Conservation (phyloP, 1,140 invertebrate species). For the Drosophila kohkoa region DNA sequence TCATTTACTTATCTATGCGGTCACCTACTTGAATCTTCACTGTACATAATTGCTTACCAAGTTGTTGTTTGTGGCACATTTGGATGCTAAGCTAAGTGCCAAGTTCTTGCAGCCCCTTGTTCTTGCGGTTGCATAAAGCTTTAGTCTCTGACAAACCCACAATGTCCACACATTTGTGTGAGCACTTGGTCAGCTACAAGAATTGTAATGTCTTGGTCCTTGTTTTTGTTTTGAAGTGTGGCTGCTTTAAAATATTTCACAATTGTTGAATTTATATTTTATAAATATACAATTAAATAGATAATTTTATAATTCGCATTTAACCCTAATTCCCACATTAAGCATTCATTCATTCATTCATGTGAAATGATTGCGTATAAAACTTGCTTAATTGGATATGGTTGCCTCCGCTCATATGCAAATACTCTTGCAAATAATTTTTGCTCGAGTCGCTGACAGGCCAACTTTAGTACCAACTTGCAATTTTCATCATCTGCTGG, state of each 20-base stretch:
- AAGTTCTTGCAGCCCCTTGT: slow-evolving; percentile 11
- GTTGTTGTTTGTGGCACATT: slow-evolving; percentile 69
- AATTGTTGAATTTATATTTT: slow-evolving; percentile 40
- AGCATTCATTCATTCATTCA: too few species aligned
- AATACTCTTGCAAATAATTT: slow-evolving; percentile 5
- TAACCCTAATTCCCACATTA: too few species aligned
- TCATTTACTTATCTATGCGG: slow-evolving; percentile 69
- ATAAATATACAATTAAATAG: neutral
- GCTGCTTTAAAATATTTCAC: slow-evolving; percentile 47
- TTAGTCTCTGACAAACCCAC: slow-evolving; percentile 21
- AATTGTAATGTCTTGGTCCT: neutral
- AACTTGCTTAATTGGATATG: slow-evolving; percentile 2
- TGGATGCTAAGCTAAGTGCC: slow-evolving; percentile 65
- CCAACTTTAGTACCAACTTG: slow-evolving; percentile 36
- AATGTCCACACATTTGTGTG: slow-evolving; percentile 19
- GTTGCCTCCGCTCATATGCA: neutral
- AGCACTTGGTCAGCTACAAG: neutral
- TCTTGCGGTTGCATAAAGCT: slow-evolving; percentile 3
- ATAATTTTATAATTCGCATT: too few species aligned
- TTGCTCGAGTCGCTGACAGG: neutral
- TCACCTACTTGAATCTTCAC: slow-evolving; percentile 26
- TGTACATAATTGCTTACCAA: slow-evolving; percentile 9
- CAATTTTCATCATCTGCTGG: slow-evolving; percentile 25
- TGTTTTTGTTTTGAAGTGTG: slow-evolving; percentile 10
- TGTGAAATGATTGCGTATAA: neutral